These are phyloP conservation scores for Heteromormyrus szaboi DNA, from an alignment of 2,797 vertebrate genomes.

Conservation along the genomic window DNA sequence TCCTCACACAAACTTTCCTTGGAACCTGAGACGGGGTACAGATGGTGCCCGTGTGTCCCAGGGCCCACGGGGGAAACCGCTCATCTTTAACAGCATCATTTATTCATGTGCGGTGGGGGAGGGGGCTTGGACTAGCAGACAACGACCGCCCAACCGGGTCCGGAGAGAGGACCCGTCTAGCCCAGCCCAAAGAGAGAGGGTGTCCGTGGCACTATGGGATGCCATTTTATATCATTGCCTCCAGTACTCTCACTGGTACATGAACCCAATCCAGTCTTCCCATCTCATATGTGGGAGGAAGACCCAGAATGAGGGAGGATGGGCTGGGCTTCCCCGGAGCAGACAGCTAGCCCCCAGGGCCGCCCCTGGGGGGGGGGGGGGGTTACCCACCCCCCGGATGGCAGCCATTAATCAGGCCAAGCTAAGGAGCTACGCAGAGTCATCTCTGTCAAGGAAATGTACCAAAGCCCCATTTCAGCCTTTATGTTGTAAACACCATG, in stretches of 20 bases:
- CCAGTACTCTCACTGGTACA: not conserved
- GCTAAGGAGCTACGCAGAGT: not conserved
- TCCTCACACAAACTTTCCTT: conserved; percentile 26
- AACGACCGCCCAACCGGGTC: not conserved
- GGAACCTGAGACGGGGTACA: conserved; percentile 37
- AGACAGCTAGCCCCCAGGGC: not conserved
- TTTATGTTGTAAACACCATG: not conserved
- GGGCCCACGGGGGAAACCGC: conserved; percentile 51
- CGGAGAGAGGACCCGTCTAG: conserved; percentile 26
- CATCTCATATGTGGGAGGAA: not conserved
- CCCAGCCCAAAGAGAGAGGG: not conserved
- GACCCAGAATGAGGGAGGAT: not conserved
- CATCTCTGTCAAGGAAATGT: not conserved
- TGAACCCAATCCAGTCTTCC: not conserved
- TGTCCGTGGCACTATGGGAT: not conserved
- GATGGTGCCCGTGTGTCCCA: conserved; percentile 62
- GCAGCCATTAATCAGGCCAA: not conserved
- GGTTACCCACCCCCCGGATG: not conserved
- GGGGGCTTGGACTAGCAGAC: conserved; percentile 15
- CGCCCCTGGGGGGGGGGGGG: not conserved
- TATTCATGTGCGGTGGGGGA: conserved; percentile 40
- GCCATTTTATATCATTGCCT: conserved; percentile 16
- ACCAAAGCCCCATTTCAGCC: not conserved
- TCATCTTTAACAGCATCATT: conserved; percentile 48
- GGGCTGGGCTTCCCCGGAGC: not conserved